These are phyloP conservation scores for Cavia aperea DNA, from an alignment of 2,113 vertebrate species.

Conservation along the genomic window DNA sequence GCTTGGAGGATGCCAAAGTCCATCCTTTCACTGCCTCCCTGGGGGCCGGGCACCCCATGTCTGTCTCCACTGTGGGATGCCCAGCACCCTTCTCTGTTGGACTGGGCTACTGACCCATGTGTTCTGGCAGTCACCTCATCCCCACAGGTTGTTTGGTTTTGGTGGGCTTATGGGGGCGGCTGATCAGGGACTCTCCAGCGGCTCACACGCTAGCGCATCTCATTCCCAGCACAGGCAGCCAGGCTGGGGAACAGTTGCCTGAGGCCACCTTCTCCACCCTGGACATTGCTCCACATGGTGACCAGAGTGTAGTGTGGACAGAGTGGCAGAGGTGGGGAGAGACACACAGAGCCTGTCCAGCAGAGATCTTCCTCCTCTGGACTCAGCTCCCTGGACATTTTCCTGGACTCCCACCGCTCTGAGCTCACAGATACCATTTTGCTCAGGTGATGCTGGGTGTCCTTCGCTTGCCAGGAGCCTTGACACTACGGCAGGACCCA, in stretches of 20 bases:
- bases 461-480: not conserved
- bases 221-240: not conserved
- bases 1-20: not conserved
- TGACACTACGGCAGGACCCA: not conserved
- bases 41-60: not conserved
- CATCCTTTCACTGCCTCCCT: not conserved
- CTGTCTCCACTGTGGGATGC: not conserved
- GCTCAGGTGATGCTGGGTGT: not conserved
- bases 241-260: not conserved
- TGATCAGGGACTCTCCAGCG: not conserved
- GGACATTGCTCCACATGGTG: not conserved
- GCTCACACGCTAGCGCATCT: not conserved
- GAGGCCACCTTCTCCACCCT: not conserved
- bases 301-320: not conserved
- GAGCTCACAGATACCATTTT: not conserved
- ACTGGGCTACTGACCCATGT: not conserved
- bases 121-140: not conserved
- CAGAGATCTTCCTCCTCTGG: not conserved
- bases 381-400: not conserved
- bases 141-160: not conserved
- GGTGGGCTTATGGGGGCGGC: not conserved
- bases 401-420: not conserved
- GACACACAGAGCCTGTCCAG: not conserved
- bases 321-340: not conserved
- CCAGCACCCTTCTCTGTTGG: not conserved